Evolutionary conservation across 2,888 invertebrate species (phyloP), one percentile per base, ranked within the genome.

Genomic region (Melanophora roralis): DNA sequence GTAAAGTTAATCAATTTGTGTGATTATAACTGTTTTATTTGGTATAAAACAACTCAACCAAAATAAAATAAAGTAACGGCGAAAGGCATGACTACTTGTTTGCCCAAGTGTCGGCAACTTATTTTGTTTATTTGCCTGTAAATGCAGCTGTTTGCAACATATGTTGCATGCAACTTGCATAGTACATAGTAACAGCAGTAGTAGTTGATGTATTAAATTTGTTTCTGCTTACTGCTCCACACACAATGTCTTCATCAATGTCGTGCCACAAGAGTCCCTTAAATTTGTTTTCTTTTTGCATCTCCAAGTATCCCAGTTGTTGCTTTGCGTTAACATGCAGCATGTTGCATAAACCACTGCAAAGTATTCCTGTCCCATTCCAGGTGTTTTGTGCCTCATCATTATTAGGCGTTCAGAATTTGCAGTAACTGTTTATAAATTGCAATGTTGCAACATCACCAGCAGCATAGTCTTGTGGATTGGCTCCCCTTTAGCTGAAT

Each of bases 361-460:
- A 62, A 19, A 69, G 47, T 57, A 68, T 80, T 80, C 76, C 68
- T 84, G 86, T 86, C 88, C 85, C 87, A 88, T 87, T 87, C 87
- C 87, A 87, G 87, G 88, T 88, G 88, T 87, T 86, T 81, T 81
- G 69, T 78, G 69, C 83, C 83, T 83, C 85, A 83, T 77, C 80
- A 51, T 62, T 84, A 87, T 49, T 84, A 86, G 87, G 87, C 85
- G 84, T 81, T 82, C 87, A 87, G 87, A 59, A 78, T 73, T 78
- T 78, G 51, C 51, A 78, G 74, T 47, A 74, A 75, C 47, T 75
- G 53, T n/a, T n/a, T 1, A 60, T 43, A 71, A 64, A 71, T 43
- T 59, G 60, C 68, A 73, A 62, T 73, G 76, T 65, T 73, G 76
- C 77, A 71, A 78, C 69, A 57, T 32, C 67, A 23, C 9, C n/a